Evolutionary conservation across 2,113 vertebrate species (phyloP).

Genomic region (Diphyllodes magnificus): DNA sequence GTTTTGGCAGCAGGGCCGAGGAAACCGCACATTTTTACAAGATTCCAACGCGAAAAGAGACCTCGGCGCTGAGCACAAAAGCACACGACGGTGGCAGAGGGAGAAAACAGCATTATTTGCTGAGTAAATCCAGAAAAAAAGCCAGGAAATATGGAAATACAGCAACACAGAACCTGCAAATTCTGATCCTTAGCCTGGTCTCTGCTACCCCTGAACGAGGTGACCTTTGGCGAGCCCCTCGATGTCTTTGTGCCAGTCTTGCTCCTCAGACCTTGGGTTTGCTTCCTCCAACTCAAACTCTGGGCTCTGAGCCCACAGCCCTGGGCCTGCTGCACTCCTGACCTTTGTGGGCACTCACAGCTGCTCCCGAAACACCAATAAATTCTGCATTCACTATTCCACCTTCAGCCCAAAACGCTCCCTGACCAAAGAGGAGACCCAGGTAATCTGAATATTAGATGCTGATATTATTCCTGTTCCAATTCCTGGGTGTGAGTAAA

Average conservation of each 20-base stretch:
- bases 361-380: neutral
- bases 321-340: neutral
- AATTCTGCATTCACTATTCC: neutral
- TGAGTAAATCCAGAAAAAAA: neutral
- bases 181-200: neutral
- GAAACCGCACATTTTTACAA: neutral
- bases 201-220: neutral
- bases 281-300: neutral
- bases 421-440: neutral
- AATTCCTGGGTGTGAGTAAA: neutral
- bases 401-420: neutral
- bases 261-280: neutral
- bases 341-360: neutral
- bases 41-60: neutral
- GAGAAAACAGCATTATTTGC: neutral
- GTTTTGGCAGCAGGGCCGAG: neutral
- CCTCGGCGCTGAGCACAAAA: neutral
- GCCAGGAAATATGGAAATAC: neutral
- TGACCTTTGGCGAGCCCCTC: neutral
- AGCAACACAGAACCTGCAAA: neutral
- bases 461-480: neutral
- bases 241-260: neutral
- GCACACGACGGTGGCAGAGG: neutral
- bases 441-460: rapidly evolving
- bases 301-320: neutral